A percentile compares a stretch with the other conserved stretches of the same genome.
These are phyloP conservation scores for Hedychridium roseum DNA, from an alignment of 2,888 invertebrate genomes.

Conservation along the genomic window DNA sequence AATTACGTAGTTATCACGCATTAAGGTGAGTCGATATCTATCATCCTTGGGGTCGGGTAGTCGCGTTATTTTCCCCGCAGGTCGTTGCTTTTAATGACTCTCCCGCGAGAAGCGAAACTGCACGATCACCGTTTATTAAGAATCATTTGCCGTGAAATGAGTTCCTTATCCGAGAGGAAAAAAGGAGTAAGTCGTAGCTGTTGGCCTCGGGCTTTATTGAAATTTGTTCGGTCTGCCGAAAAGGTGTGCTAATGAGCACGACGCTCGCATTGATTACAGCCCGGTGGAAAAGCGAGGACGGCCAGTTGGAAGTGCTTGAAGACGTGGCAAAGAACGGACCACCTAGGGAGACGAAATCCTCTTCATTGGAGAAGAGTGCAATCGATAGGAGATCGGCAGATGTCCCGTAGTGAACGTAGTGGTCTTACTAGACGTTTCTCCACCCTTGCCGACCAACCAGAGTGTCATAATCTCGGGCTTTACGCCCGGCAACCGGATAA, in stretches of 20 bases:
- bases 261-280: constrained; percentile 49
- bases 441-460: too few species aligned
- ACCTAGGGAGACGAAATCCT: constrained; percentile 48
- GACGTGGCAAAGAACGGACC: constrained; percentile 43
- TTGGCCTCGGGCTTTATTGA: constrained; percentile 34
- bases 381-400: constrained; percentile 30
- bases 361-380: constrained; percentile 21
- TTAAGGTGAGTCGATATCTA: too few species aligned
- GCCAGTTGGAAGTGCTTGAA: too few species aligned
- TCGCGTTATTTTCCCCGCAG: too few species aligned
- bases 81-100: too few species aligned
- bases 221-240: constrained; percentile 29
- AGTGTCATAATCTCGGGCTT: constrained; percentile 50
- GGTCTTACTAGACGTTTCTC: too few species aligned
- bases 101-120: too few species aligned
- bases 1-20: too few species aligned
- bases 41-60: too few species aligned
- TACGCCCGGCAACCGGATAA: constrained; percentile 43
- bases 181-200: too few species aligned
- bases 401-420: constrained; percentile 18
- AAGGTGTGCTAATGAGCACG: constrained; percentile 40
- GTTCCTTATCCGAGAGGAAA: constrained; percentile 13
- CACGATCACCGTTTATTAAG: constrained; percentile 27
- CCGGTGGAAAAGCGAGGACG: constrained; percentile 45
- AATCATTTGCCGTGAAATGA: constrained; percentile 22